Conservation (phyloP, 2,888 invertebrate genomes). For the Sarcophaga caerulescens region DNA sequence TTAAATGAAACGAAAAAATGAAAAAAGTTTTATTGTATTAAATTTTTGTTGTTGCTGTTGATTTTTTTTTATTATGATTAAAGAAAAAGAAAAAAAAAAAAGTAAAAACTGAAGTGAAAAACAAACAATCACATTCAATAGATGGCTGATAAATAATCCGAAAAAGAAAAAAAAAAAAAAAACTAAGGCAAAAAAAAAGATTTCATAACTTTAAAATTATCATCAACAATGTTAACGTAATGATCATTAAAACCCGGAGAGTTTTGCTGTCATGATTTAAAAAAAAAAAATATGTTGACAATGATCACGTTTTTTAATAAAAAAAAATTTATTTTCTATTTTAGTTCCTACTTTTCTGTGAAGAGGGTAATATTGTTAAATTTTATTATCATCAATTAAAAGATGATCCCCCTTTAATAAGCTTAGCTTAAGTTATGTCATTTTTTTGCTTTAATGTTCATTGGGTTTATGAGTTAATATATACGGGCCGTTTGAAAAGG, state of each 20-base stretch:
- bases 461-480: slow-evolving; percentile 45
- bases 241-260: neutral
- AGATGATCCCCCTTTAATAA: neutral
- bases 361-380: slow-evolving; percentile 13
- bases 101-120: neutral
- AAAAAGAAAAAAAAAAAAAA: slow-evolving; percentile 1
- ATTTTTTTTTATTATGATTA: neutral
- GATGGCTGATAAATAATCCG: neutral
- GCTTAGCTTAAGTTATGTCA: slow-evolving; percentile 17
- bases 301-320: neutral
- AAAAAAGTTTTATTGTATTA: too few species aligned
- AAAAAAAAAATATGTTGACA: neutral
- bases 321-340: neutral
- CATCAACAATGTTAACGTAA: neutral
- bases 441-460: slow-evolving; percentile 22
- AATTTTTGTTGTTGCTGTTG: neutral
- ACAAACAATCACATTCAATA: slow-evolving; percentile 4
- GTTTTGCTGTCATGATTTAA: neutral
- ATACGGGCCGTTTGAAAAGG: neutral
- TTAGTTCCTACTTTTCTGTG: slow-evolving; percentile 32
- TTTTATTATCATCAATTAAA: slow-evolving; percentile 5
- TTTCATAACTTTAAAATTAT: slow-evolving; percentile 53
- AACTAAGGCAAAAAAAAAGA: slow-evolving; percentile 13
- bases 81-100: slow-evolving; percentile 1
- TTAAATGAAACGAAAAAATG: too few species aligned